Conservation (phyloP, 1,140 invertebrate species). For the Ylistrum balloti region DNA sequence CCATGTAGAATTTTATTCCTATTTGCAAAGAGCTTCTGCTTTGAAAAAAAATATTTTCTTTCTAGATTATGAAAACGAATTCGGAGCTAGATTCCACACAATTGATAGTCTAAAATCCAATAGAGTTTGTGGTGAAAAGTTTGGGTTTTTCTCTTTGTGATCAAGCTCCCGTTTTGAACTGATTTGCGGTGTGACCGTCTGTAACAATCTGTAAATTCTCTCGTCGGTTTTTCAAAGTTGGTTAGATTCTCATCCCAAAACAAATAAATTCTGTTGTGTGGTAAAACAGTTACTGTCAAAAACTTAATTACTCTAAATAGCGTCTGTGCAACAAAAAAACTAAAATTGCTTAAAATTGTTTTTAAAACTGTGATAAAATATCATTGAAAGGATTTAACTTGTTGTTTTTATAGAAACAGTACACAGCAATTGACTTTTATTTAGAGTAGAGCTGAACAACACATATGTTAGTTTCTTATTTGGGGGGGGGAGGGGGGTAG, state of each 20-base stretch:
- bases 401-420: neutral
- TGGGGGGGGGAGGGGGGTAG: neutral
- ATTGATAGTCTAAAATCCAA: neutral
- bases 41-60: no score
- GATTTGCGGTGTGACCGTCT: neutral
- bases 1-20: no score
- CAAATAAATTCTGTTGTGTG: neutral
- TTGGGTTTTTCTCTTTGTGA: neutral
- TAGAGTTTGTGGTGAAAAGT: neutral
- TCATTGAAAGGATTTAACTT: neutral
- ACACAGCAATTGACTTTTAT: neutral
- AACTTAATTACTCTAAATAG: neutral
- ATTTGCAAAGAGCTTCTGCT: no score
- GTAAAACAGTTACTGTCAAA: neutral
- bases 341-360: neutral
- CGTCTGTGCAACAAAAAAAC: neutral
- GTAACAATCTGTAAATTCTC: neutral
- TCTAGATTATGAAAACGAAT: no score
- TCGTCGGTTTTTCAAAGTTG: neutral
- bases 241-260: neutral
- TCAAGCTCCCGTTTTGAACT: neutral
- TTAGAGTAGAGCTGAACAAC: neutral
- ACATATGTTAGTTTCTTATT: neutral
- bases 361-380: neutral
- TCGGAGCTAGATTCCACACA: no score